A percentile compares a stretch with the other conserved stretches of the same genome.
Conservation (phyloP, 1,140 invertebrate genomes). For the Euura saliciscinereae region DNA sequence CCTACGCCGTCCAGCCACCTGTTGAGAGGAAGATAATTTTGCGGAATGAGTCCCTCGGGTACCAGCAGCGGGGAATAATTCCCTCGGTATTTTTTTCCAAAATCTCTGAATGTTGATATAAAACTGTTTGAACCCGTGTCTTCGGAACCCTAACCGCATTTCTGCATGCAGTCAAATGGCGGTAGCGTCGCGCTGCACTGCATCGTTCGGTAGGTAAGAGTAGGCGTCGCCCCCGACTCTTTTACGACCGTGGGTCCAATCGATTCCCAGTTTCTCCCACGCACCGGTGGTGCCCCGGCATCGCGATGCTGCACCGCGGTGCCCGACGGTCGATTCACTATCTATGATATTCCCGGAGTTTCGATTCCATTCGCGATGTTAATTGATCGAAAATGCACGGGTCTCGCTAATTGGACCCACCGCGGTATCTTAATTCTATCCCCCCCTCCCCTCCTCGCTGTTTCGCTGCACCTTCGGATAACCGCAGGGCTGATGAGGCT, state of each 20-base stretch:
- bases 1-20: no score
- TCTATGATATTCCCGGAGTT: not conserved
- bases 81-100: no score
- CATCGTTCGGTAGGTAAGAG: not conserved
- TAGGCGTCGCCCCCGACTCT: not conserved
- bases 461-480: not conserved
- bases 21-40: no score
- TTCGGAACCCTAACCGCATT: not conserved
- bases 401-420: not conserved
- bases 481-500: not conserved
- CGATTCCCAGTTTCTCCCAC: not conserved
- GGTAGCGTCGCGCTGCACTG: not conserved
- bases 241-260: not conserved
- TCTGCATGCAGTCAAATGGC: not conserved
- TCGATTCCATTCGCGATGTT: not conserved
- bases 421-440: constrained; percentile 14
- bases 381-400: not conserved
- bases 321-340: not conserved
- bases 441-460: constrained; percentile 19
- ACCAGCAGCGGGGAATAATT: no score
- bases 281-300: not conserved
- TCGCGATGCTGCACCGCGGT: constrained; percentile 1
- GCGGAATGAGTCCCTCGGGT: no score
- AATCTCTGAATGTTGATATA: no score
- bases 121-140: not conserved